Evolutionary conservation across 2,888 invertebrate genomes (phyloP).

Genomic region (Aleiodes alternator): DNA sequence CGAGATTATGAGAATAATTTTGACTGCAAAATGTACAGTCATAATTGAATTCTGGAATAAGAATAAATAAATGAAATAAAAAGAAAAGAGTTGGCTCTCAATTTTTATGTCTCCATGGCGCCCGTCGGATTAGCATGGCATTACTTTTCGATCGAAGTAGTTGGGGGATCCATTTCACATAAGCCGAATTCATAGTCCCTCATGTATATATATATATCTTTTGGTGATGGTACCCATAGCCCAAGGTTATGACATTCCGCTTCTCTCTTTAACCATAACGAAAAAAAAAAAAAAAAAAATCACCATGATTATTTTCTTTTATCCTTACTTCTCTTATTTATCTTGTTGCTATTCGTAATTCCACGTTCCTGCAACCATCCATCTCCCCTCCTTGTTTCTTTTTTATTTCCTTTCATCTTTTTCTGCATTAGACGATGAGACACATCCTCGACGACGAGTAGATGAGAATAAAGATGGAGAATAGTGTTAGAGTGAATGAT

Average conservation of each 20-base stretch:
- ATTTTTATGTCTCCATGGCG: slow-evolving; percentile 30
- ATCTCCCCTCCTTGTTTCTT: slow-evolving; percentile 12
- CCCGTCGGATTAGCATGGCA: slow-evolving; percentile 72
- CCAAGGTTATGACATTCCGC: slow-evolving; percentile 56
- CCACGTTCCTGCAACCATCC: slow-evolving; percentile 12
- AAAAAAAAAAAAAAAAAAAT: slow-evolving; percentile 8
- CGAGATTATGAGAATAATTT: not conserved
- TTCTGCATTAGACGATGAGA: slow-evolving; percentile 22
- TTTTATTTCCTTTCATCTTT: too few species aligned
- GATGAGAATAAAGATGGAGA: slow-evolving; percentile 29
- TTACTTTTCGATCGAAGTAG: slow-evolving; percentile 60
- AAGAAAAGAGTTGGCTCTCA: slow-evolving; percentile 30
- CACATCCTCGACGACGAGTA: slow-evolving; percentile 23
- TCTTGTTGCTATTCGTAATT: slow-evolving; percentile 36
- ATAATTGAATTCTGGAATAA: not conserved
- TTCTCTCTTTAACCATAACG: slow-evolving; percentile 19
- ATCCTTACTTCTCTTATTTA: slow-evolving; percentile 48
- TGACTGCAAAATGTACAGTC: not conserved
- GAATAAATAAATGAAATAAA: not conserved
- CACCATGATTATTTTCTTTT: slow-evolving; percentile 29
- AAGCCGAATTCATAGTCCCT: slow-evolving; percentile 73
- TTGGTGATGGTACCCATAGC: slow-evolving; percentile 55
- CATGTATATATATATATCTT: slow-evolving; percentile 27
- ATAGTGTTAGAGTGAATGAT: slow-evolving; percentile 3
- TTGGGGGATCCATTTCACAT: slow-evolving; percentile 73